Evolutionary conservation across 2,888 invertebrate genomes (phyloP).

Genomic region (Erannis defoliaria): DNA sequence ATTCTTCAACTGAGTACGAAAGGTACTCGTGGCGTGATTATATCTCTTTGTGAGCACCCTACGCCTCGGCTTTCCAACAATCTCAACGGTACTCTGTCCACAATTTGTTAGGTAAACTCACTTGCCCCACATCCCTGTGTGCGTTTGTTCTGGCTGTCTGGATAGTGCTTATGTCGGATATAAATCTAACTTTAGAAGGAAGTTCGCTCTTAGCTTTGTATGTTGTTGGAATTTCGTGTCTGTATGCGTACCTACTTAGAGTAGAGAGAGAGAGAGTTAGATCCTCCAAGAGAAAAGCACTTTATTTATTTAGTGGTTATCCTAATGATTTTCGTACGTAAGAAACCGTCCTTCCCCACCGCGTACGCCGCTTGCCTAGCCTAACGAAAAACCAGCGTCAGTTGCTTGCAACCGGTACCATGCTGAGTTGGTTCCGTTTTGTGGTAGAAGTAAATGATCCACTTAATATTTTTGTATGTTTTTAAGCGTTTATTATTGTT

Average conservation of each 20-base stretch:
- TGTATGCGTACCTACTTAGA: conserved; percentile 5
- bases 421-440: too few relatives aligned
- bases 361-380: too few relatives aligned
- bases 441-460: too few relatives aligned
- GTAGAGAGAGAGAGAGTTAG: too few relatives aligned
- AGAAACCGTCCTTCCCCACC: too few relatives aligned
- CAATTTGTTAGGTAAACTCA: conserved; percentile 34
- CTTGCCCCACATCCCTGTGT: conserved; percentile 36
- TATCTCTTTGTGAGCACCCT: conserved; percentile 3
- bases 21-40: not conserved
- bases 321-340: too few relatives aligned
- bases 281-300: too few relatives aligned
- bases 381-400: too few relatives aligned
- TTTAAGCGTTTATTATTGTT: too few relatives aligned
- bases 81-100: conserved; percentile 19
- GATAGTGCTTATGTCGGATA: conserved; percentile 32
- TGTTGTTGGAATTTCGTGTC: conserved; percentile 12
- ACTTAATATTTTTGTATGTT: too few relatives aligned
- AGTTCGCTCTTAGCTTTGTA: conserved; percentile 21
- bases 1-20: not conserved
- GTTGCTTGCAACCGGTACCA: too few relatives aligned
- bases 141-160: conserved; percentile 28
- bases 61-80: conserved; percentile 7
- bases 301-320: too few relatives aligned
- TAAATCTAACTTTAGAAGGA: conserved; percentile 36